phyloP scores from a whole-genome alignment of 2,888 invertebrate genomes.

The Brachypterus glaber region DNA sequence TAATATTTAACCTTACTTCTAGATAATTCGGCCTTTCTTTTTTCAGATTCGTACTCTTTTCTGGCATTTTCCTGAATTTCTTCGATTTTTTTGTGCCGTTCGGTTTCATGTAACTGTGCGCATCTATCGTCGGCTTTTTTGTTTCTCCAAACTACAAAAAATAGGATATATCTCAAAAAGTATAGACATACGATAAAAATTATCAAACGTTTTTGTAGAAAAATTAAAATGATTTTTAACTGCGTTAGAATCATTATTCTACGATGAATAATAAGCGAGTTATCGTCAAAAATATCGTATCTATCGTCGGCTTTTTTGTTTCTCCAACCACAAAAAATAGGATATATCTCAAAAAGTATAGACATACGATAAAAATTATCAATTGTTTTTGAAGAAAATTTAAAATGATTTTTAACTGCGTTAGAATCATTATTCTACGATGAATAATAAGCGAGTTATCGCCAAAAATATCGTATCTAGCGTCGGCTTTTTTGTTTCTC shows the following conservation, averaged over 20 bases:
- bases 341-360: no score
- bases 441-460: no score
- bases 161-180: no score
- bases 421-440: no score
- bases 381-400: no score
- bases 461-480: no score
- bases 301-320: constrained; percentile 38
- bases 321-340: constrained; percentile 39
- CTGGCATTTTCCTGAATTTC: constrained; percentile 45
- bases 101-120: constrained; percentile 42
- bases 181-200: no score
- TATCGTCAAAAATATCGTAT: no score
- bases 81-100: constrained; percentile 47
- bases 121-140: constrained; percentile 36
- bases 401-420: no score
- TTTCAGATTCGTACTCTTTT: constrained; percentile 19
- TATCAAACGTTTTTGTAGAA: constrained; percentile 7
- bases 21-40: constrained; percentile 8
- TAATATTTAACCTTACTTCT: constrained; percentile 6
- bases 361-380: constrained; percentile 4
- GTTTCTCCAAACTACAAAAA: constrained; percentile 39
- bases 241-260: no score
- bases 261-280: no score
- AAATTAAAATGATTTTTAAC: no score
- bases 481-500: constrained; percentile 39